phyloP scores from a whole-genome alignment of 2,888 invertebrate species.

The Standfussiana lucernea region DNA sequence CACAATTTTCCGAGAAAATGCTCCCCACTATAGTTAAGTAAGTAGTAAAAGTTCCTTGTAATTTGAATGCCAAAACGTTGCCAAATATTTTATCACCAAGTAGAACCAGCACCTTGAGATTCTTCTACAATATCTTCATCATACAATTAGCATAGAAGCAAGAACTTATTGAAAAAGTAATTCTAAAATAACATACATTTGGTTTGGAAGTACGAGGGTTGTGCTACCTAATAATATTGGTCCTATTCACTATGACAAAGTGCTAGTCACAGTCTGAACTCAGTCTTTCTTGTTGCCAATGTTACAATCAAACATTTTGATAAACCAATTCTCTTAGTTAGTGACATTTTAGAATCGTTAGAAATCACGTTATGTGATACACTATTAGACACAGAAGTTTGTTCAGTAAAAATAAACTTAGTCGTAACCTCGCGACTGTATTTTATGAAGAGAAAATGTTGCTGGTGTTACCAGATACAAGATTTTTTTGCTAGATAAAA shows the following conservation, averaged over 20 bases:
- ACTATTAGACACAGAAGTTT: not conserved
- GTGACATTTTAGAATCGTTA: not conserved
- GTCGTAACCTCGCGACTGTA: not conserved
- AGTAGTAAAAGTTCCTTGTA: not conserved
- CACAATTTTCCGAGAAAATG: not conserved
- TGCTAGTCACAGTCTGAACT: slow-evolving; percentile 16
- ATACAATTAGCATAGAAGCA: slow-evolving; percentile 23
- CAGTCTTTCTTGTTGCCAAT: slow-evolving; percentile 23
- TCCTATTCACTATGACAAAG: slow-evolving; percentile 36
- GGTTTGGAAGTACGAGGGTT: slow-evolving; percentile 31
- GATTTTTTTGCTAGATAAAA: not conserved
- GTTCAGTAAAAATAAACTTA: not conserved
- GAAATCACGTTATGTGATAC: not conserved
- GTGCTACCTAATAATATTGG: slow-evolving; percentile 26
- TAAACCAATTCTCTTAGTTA: not conserved
- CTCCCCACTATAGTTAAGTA: not conserved
- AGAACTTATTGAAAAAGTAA: slow-evolving; percentile 25
- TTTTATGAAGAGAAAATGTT: not conserved
- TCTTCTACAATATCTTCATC: slow-evolving; percentile 9
- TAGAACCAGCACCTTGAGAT: slow-evolving; percentile 14
- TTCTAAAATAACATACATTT: slow-evolving; percentile 41
- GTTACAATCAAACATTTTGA: not conserved
- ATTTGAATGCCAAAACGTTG: not conserved
- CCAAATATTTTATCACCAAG: slow-evolving; percentile 12
- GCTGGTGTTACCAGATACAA: not conserved